Base-by-base conservation (phyloP, 2,888 invertebrate species). In the Heliconius aoede region DNA sequence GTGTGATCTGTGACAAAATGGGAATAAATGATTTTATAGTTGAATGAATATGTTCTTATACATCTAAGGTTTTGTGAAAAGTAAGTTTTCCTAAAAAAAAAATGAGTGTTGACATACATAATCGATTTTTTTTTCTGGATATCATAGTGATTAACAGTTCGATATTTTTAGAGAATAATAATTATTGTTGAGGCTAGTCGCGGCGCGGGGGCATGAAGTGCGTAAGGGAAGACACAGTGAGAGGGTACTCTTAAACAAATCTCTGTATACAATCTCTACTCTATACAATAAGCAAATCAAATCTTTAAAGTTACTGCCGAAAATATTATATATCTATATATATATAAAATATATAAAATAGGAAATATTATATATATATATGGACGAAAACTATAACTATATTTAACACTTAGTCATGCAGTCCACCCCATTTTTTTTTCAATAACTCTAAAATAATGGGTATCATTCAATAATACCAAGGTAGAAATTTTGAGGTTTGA, bases 401-500 rank as follows among this genome's bases (percentile, higher is more conserved):
- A 58, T 21, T 24, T 67, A 58, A n/a, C 28, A 55, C 55, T 67
- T 36, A 55, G 64, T 65, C 55, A 64, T 65, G 30, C 32, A 65
- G 46, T n/a, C 18, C 24, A 62, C 1, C 11, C 30, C n/a, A 58
- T 69, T 65, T 72, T 40, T 64, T 60, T 40, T 64, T 36, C 62
- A 72, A 51, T n/a, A 62, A 71, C 67, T 21, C 65, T 62, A 81
- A 79, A 79, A 78, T 76, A 80, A 77, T 76, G 78, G 46, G 67
- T 75, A 69, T 79, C 79, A 78, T 75, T 76, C 76, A 80, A 75
- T 65, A 76, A 72, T 55, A 3, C 68, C 64, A 28, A 67, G 60
- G 72, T 77, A 74, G 40, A 86, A 82, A 86, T 87, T 88, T 87
- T 84, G 85, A 84, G 84, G 85, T 87, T 91, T 87, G 85, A 83